Evolutionary conservation across 2,797 vertebrate genomes (phyloP), one percentile per base, ranked within the genome.

Genomic region (Spinus pinus): DNA sequence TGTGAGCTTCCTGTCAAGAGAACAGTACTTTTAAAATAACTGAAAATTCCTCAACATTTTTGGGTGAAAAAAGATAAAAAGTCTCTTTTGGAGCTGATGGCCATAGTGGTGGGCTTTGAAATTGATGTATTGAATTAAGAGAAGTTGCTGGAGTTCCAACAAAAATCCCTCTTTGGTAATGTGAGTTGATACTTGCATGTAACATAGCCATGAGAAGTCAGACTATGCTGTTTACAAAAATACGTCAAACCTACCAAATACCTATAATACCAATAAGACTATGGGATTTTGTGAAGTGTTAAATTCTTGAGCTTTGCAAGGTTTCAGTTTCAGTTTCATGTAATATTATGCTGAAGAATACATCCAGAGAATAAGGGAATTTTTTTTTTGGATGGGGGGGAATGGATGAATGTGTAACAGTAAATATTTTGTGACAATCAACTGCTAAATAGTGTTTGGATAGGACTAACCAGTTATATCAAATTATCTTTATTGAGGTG

Each of bases 401-500:
- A 86, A 69, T 5, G 47, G 81, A 73, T 80, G 54, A 35, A 64
- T 79, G 71, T 75, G 60, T 67, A 83, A 39, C 27, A 86, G n/a
- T 54, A 95, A 94, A 86, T 93, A 73, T 79, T 95, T 89, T 7
- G 27, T 71, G 75, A 61, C 49, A 57, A 35, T 35, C 28, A 27
- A 0, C 27, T 85, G 47, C 56, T 66, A 18, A 96, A 84, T 46
- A 60, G 85, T 88, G 67, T 80, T 94, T 88, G 86, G 70, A 14
- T 72, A 50, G 81, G 67, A 81, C 79, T 91, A 47, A 91, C 28
- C 61, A 73, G 28, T 95, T 94, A 83, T 66, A 95, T 91, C 58
- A 78, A 93, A 84, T 85, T 71, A 83, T 94, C 90, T 96, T 41
- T 94, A 89, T 35, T 92, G 77, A 93, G 94, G 94, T 94, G 94